Evolutionary conservation across 1,140 invertebrate species (phyloP), one percentile per base, ranked within the genome.

Genomic region (Trichonephila clavata): DNA sequence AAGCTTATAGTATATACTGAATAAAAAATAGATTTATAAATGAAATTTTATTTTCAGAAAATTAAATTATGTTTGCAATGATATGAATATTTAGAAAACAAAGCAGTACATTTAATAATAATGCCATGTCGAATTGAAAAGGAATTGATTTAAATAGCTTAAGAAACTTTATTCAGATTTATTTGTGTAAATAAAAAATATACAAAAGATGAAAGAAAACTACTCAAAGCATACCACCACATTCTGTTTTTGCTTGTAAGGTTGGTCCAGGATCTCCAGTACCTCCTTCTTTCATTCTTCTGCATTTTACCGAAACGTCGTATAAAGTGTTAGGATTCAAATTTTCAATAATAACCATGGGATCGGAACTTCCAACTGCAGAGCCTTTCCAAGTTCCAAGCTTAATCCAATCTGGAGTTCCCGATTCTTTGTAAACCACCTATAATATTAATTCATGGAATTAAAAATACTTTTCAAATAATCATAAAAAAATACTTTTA

Each of bases 301-400:
- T 57, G 20, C 94, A 92, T 50, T 86, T 94, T 1, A 94, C 24
- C n/a, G 94, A 86, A 16, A 94, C 24, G 32, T 92, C 57, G 18
- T 94, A 94, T 16, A 50, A 16, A 43, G 71, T 89, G 43, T 94
- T 77, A 1, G 94, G 90, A 5, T 18, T 32, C 5, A 94, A 27
- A n/a, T 92, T 50, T 10, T n/a, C 21, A 18, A 92, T 57, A 2
- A 8, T 71, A n/a, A 43, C 24, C n/a, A 18, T 24, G 7, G 61
- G 50, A 18, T 77, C 71, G 39, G 18, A 13, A 8, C 50, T 43
- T 10, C 50, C 68, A 8, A 71, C 60, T 8, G 50, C 24, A 5
- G 81, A 24, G 4, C 21, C 24, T 50, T 27, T 65, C 90, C 63
- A 59, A 7, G 20, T 32, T 32, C 86, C 90, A 32, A 65, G 8